Percentiles rank a stretch among this genome's conserved stretches.
Evolutionary conservation across 2,113 vertebrate genomes (phyloP).

Genomic region (Microcebus lehilahytsara): DNA sequence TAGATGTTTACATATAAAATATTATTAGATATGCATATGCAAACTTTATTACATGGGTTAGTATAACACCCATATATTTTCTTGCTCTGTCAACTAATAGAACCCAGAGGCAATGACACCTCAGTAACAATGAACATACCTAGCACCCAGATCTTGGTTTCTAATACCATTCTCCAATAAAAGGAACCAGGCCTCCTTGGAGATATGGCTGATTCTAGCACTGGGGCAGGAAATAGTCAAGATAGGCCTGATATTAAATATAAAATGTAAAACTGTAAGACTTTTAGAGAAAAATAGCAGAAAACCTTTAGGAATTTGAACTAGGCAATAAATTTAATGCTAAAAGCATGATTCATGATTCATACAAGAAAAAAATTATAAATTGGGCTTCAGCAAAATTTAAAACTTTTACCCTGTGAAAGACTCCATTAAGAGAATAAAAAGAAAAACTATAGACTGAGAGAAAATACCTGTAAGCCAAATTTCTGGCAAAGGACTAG

Average conservation of each 20-base stretch:
- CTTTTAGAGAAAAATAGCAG: not conserved
- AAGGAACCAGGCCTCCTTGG: not conserved
- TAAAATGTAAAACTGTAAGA: constrained; percentile 1
- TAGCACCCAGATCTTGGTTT: not conserved
- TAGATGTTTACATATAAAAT: not conserved
- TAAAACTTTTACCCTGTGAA: not conserved
- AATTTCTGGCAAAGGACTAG: not conserved
- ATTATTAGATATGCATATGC: not conserved
- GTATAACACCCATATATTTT: not conserved
- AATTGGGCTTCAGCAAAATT: not conserved
- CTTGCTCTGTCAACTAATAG: not conserved
- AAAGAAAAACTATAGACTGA: not conserved
- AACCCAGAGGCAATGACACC: not conserved
- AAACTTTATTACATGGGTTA: not conserved
- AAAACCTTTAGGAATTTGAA: not conserved
- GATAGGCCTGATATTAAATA: not conserved
- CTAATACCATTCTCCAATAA: not conserved
- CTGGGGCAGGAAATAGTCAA: not conserved
- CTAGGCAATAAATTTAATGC: not conserved
- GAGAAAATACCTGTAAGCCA: not conserved
- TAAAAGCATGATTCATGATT: not conserved
- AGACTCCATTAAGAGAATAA: not conserved
- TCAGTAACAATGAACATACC: not conserved
- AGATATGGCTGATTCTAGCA: not conserved
- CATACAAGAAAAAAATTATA: not conserved